Percentiles rank a stretch among this genome's conserved stretches.
Evolutionary conservation across 2,888 invertebrate species (phyloP).

Genomic region (Cheiracanthium punctorium): DNA sequence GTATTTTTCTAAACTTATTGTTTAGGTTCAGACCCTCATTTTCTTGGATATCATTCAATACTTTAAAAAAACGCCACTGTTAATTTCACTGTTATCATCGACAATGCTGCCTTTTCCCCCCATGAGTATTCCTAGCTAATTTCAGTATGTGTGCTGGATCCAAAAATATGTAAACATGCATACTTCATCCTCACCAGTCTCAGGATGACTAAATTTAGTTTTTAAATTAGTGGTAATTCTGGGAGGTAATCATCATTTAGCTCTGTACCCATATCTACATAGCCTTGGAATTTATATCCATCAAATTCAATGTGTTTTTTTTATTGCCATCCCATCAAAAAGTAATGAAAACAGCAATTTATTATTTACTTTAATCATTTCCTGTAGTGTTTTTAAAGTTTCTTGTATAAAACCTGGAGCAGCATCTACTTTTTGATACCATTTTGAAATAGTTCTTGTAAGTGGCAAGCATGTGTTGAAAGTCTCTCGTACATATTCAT

Average conservation of each 20-base stretch:
- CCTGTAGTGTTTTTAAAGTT: too few species aligned
- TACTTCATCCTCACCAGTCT: slow-evolving; percentile 5
- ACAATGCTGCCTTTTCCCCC: background rate
- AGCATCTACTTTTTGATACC: too few species aligned
- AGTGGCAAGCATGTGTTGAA: background rate
- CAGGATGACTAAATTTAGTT: slow-evolving; percentile 6
- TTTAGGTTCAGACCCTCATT: slow-evolving; percentile 9
- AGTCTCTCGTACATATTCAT: background rate
- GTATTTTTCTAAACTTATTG: slow-evolving; percentile 13
- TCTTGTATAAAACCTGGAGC: too few species aligned
- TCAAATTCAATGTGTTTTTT: background rate
- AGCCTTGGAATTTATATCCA: background rate
- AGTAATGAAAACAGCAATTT: too few species aligned
- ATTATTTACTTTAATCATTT: too few species aligned
- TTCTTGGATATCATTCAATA: slow-evolving; percentile 17
- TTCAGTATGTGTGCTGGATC: too few species aligned
- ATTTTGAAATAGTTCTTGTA: background rate
- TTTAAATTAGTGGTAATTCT: background rate
- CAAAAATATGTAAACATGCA: too few species aligned
- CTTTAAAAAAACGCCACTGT: background rate
- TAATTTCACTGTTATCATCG: background rate
- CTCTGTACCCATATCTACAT: background rate
- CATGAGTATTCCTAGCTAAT: slow-evolving; percentile 15
- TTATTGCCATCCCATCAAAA: slow-evolving; percentile 16
- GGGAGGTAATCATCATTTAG: background rate